Evolutionary conservation across 2,888 invertebrate genomes (phyloP), one percentile per base, ranked within the genome.

Genomic region (Alviniconcha strummeri): DNA sequence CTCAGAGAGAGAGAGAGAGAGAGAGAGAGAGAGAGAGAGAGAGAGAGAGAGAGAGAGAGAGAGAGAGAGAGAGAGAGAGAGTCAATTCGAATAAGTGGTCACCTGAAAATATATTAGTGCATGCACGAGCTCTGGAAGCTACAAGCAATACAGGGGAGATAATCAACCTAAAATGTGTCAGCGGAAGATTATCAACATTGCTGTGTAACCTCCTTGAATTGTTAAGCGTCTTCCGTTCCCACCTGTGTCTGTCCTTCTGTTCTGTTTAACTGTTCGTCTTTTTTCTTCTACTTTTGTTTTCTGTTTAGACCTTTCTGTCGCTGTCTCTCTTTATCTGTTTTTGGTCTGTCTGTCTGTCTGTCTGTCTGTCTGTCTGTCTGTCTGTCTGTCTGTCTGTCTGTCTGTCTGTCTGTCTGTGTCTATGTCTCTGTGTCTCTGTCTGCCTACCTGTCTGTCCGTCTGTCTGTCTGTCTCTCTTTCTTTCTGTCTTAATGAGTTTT

Each of bases 401-500:
- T 81, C 19, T 19, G 13, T 81, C 72, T 72, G 11, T 15, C 36
- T 72, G 17, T 72, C 55, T 81, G 36, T 72, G n/a, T 81, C 52
- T 52, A 13, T 81, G 19, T 81, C 2, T n/a, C 19, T 77, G 5
- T 77, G 8, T n/a, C 15, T 77, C 77, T 77, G 7, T 57, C 7
- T n/a, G 19, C 55, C 7, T 77, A 15, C 4, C 19, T 55, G 4
- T 77, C 57, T 6, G 0, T 55, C 77, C 55, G 7, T 57, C 36
- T 77, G 11, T 77, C n/a, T 57, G 19, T 77, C n/a, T 77, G 19
- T 57, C 5, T 77, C 56, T 77, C 57, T 77, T 8, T 19, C 57
- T 55, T 13, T 17, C 19, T 57, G 19, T 77, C 64, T 64, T 15
- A 64, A 64, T 64, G 17, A 64, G 17, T 64, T 64, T 36, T 36